Percentiles rank a stretch among this genome's conserved stretches.
These are phyloP conservation scores for Molossus molossus DNA, from an alignment of 2,797 vertebrate species.

Conservation along the genomic window DNA sequence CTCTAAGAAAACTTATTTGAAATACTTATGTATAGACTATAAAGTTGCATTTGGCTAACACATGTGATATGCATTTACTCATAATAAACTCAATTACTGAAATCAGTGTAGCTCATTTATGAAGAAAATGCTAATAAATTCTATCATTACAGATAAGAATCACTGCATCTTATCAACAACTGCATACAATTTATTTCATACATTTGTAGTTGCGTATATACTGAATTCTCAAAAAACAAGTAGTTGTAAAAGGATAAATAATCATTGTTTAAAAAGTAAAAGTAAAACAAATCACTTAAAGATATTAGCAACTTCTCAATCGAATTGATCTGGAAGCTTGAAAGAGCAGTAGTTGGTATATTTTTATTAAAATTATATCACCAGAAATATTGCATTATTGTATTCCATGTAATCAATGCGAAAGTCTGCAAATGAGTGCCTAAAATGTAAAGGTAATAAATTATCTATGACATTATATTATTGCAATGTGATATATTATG, in stretches of 20 bases:
- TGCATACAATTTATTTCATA: conserved; percentile 23
- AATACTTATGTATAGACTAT: not conserved
- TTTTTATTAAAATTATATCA: not conserved
- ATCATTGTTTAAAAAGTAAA: not conserved
- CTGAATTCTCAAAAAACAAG: conserved; percentile 9
- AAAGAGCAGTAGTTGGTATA: not conserved
- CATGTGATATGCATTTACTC: conserved; percentile 10
- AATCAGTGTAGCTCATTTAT: conserved; percentile 21
- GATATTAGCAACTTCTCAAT: not conserved
- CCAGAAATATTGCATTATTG: not conserved
- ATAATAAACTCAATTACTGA: not conserved
- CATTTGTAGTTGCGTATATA: not conserved
- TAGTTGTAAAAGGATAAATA: not conserved
- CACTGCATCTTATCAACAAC: not conserved
- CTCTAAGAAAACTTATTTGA: conserved; percentile 15
- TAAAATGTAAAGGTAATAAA: not conserved
- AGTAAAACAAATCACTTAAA: conserved; percentile 6
- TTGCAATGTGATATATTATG: not conserved
- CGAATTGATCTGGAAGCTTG: not conserved
- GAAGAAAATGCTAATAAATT: not conserved
- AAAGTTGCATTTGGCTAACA: conserved; percentile 45
- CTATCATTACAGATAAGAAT: not conserved
- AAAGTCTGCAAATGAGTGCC: not conserved
- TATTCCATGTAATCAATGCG: not conserved
- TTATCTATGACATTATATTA: not conserved